Base-by-base conservation (phyloP, 2,888 invertebrate genomes). In the Cerceris ruficornis region DNA sequence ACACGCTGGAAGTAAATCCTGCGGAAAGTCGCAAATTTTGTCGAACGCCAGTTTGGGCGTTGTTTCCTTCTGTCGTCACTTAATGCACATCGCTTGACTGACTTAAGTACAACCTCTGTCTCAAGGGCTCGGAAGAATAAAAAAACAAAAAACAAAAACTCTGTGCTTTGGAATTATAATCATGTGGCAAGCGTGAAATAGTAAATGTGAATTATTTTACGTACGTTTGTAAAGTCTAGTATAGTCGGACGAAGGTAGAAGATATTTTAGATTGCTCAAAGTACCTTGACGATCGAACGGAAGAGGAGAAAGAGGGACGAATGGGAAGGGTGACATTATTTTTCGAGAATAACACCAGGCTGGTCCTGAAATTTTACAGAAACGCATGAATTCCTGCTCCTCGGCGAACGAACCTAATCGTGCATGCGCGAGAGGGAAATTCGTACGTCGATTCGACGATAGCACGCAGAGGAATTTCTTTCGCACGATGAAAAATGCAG, bases 41-140 rank as follows among this genome's bases (percentile, higher is more conserved):
- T 85, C 84, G 77, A 80, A 86, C 82, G 79, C 83, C 82, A 82
- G 70, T 73, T 81, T 79, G 83, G 85, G 84, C 83, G 82, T 84
- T 78, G 84, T 88, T 81, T 85, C 85, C 87, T 87, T 86, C 85
- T 88, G 86, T 87, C 87, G 85, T 84, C 82, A 85, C 84, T 88
- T 87, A 86, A 84, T 87, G 87, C 82, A 87, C 86, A 83, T 83
- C 78, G 86, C 86, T 88, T 85, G 87, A 89, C 87, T 82, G 88
- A 88, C 77, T 87, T 85, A 87, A 86, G 80, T 86, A 87, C 85
- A 86, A 83, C 73, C 62, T 84, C 74, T 81, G 79, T 86, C 78
- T 82, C 69, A 66, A 79, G 62, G 58, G 64, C 54, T 79, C 79
- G 79, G 70, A 69, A 70, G 81, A 69, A 28, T 28, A 28, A 28